phyloP scores from a whole-genome alignment of 2,797 vertebrate species.

The Chiroxiphia lanceolata region DNA sequence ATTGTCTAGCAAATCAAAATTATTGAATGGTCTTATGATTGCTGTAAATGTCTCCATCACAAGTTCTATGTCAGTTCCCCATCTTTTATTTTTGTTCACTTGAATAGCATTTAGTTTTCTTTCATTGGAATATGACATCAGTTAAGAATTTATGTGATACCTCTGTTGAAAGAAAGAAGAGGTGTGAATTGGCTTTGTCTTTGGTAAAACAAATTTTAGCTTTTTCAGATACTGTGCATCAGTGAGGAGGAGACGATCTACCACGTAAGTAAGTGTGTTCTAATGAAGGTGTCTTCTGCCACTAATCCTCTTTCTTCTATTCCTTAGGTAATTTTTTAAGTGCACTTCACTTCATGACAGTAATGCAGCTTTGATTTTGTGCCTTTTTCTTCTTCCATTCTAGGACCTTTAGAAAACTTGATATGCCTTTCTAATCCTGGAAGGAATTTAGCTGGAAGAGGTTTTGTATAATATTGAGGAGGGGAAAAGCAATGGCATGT shows the following conservation, averaged over 20 bases:
- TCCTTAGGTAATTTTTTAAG: not conserved
- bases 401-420: not conserved
- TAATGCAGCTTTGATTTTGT: not conserved
- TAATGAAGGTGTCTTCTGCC: not conserved
- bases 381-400: not conserved
- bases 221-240: not conserved
- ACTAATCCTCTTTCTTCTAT: not conserved
- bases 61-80: not conserved
- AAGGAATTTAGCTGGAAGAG: not conserved
- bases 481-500: not conserved
- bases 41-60: not conserved
- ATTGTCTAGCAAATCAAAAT: not conserved
- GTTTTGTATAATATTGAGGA: not conserved
- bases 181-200: not conserved
- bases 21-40: not conserved
- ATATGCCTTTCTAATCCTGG: not conserved
- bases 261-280: not conserved
- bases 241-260: not conserved
- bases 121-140: not conserved
- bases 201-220: not conserved
- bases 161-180: not conserved
- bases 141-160: not conserved
- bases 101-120: not conserved
- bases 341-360: not conserved
- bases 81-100: not conserved